phyloP scores from a whole-genome alignment of 2,888 invertebrate species.

The Melipona bicolor region DNA sequence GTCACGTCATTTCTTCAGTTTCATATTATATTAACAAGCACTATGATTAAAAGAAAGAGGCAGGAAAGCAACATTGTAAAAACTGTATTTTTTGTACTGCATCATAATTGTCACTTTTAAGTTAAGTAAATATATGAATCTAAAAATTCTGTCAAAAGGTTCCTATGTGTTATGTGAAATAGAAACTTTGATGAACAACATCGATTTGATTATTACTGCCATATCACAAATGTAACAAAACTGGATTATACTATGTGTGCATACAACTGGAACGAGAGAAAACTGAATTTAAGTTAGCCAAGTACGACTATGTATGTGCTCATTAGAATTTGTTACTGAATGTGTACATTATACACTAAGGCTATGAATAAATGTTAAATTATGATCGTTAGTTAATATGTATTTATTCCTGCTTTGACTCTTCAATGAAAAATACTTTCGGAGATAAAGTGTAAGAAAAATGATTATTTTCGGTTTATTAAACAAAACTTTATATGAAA shows the following conservation, averaged over 20 bases:
- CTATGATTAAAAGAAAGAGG: slow-evolving; percentile 16
- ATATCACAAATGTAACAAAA: slow-evolving; percentile 29
- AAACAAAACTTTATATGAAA: slow-evolving; percentile 77
- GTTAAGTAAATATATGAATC: slow-evolving; percentile 47
- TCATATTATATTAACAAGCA: slow-evolving; percentile 26
- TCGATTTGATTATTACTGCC: slow-evolving; percentile 64
- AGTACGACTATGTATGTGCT: slow-evolving; percentile 29
- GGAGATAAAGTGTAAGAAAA: slow-evolving; percentile 4
- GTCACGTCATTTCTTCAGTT: slow-evolving; percentile 27
- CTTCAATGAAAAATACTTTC: neutral
- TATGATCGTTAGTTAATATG: slow-evolving; percentile 62
- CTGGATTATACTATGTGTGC: neutral
- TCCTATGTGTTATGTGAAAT: slow-evolving; percentile 63
- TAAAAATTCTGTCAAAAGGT: slow-evolving; percentile 54
- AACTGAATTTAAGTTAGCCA: slow-evolving; percentile 20
- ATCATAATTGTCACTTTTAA: slow-evolving; percentile 48
- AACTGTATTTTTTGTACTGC: slow-evolving; percentile 62
- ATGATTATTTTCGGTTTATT: slow-evolving; percentile 59
- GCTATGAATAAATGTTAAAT: slow-evolving; percentile 70
- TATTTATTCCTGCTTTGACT: slow-evolving; percentile 28
- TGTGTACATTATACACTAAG: slow-evolving; percentile 52
- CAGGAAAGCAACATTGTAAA: slow-evolving; percentile 34
- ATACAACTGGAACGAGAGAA: slow-evolving; percentile 13
- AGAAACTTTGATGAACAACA: slow-evolving; percentile 48
- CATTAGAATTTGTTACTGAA: slow-evolving; percentile 51